phyloP scores from a whole-genome alignment of 1,140 invertebrate genomes.

The Eciton burchellii region DNA sequence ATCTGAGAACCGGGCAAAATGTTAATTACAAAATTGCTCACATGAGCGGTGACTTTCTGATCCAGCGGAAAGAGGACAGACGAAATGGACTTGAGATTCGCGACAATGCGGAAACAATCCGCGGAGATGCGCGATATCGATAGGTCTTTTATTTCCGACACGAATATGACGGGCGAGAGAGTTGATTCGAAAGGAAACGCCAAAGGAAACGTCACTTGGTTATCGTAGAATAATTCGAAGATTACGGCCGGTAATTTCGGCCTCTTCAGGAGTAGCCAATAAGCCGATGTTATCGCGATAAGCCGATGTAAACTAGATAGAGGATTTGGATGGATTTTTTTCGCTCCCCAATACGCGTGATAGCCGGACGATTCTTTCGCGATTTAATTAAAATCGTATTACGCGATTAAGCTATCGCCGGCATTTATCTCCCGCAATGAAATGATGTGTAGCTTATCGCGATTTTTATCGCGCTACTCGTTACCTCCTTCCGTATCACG shows the following conservation, averaged over 20 bases:
- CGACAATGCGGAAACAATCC: slow-evolving; percentile 15
- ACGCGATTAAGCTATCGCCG: slow-evolving; percentile 40
- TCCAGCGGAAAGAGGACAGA: too few species aligned
- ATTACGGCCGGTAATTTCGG: slow-evolving; percentile 21
- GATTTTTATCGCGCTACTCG: not conserved
- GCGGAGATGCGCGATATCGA: not conserved
- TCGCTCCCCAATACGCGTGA: not conserved
- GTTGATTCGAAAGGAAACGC: not conserved
- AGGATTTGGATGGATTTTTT: not conserved
- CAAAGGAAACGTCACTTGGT: not conserved
- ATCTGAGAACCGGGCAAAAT: too few species aligned
- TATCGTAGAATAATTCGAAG: not conserved
- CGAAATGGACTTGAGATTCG: too few species aligned
- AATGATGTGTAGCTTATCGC: slow-evolving; percentile 9
- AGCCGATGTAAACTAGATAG: slow-evolving; percentile 9
- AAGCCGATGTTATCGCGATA: slow-evolving; percentile 16
- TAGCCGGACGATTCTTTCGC: not conserved
- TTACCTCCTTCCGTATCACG: not conserved
- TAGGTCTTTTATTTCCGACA: not conserved
- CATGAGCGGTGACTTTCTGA: slow-evolving; percentile 6
- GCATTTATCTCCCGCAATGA: slow-evolving; percentile 12
- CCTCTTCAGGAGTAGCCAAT: not conserved
- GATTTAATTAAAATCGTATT: slow-evolving; percentile 54
- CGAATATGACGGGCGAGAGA: not conserved
- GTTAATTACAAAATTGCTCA: too few species aligned